Evolutionary conservation across 2,113 vertebrate genomes (phyloP), one percentile per base, ranked within the genome.

Genomic region (Ibidorhyncha struthersii): DNA sequence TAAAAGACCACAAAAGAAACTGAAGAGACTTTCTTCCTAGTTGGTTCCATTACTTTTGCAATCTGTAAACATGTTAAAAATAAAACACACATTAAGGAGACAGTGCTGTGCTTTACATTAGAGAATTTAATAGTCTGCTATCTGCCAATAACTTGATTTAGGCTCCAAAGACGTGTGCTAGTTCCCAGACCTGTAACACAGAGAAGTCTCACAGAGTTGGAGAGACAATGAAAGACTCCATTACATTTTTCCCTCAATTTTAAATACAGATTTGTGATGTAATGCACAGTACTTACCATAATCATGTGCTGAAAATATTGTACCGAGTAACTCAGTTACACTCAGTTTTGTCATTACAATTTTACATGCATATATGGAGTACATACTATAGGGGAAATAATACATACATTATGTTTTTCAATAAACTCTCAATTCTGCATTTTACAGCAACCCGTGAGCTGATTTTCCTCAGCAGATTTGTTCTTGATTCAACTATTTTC

Each of bases 391-490:
- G 3, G 5, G 15, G n/a, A 90, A 81, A 73, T 9, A 81, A 45
- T 2, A 52, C 3, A 58, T 1, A 5, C 62, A 30, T 1, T 2
- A 55, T 0, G 0, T 18, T 90, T 78, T 82, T 12, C 19, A 82
- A 53, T 10, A 50, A 38, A 40, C 27, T 65, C 38, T 87, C 29
- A 53, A 26, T 43, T 14, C 19, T 61, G 12, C 63, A 55, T 82
- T 50, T 82, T 29, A 26, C 56, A 20, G 36, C 40, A 90, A 58
- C 18, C 34, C 23, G 32, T 40, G 12, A 65, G 41, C 13, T 66
- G 27, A 38, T 66, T 65, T 45, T 58, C 19, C 61, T 34, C 34
- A 22, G 50, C 23, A 36, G 45, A 26, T 82, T 53, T 49, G 23
- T 34, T 78, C 69, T 73, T 38, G 4, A 69, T 30, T 66, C 14